Evolutionary conservation across 2,888 invertebrate species (phyloP).

Genomic region (Amitus sp.): DNA sequence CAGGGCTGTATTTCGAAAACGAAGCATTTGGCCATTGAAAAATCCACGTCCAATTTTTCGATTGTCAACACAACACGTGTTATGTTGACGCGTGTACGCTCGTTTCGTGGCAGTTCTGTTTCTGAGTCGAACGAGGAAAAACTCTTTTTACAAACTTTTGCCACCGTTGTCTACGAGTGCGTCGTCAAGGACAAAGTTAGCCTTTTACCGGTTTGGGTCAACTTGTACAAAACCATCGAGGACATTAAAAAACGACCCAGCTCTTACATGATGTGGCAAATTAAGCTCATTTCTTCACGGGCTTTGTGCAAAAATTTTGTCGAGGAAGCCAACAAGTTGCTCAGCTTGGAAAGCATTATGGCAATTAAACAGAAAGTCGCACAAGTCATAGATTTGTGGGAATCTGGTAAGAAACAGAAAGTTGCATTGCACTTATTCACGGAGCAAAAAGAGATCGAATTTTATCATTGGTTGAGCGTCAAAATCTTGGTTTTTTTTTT

Average conservation of each 20-base stretch:
- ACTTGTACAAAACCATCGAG: slow-evolving; percentile 70
- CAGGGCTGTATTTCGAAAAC: too few relatives aligned
- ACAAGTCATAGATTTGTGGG: slow-evolving; percentile 70
- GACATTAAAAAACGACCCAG: slow-evolving; percentile 68
- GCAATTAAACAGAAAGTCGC: slow-evolving; percentile 72
- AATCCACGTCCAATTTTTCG: too few relatives aligned
- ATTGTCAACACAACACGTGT: too few relatives aligned
- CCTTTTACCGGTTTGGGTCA: slow-evolving; percentile 78
- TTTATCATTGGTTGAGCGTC: too few relatives aligned
- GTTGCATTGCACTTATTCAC: too few relatives aligned
- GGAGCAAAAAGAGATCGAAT: too few relatives aligned
- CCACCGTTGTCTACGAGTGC: slow-evolving; percentile 78
- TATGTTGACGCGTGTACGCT: too few relatives aligned
- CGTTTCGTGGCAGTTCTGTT: too few relatives aligned
- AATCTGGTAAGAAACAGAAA: slow-evolving; percentile 66
- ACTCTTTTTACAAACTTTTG: slow-evolving; percentile 56
- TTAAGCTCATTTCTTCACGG: slow-evolving; percentile 75
- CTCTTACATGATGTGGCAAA: slow-evolving; percentile 77
- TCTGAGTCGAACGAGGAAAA: slow-evolving; percentile 50
- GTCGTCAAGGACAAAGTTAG: slow-evolving; percentile 83
- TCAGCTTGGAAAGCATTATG: slow-evolving; percentile 72
- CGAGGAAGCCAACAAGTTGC: slow-evolving; percentile 64
- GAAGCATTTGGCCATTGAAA: too few relatives aligned
- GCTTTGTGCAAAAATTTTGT: slow-evolving; percentile 65
- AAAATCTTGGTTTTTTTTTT: too few relatives aligned